Base-by-base conservation (phyloP, 2,888 invertebrate species). In the Dexiosoma caninum region DNA sequence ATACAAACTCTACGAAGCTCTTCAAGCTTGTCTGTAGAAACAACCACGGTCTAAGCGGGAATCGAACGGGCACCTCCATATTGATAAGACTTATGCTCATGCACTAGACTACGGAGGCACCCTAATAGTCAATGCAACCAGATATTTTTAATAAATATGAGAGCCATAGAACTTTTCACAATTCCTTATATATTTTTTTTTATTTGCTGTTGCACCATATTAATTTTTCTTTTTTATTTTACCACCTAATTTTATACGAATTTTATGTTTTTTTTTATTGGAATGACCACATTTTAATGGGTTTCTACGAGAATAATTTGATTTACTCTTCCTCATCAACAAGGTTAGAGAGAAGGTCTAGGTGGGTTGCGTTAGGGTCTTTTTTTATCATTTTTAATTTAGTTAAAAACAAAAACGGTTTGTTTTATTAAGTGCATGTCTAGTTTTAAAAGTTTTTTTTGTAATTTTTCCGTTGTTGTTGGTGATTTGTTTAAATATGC, bases 311-410 rank as follows among this genome's bases (percentile, higher is more conserved):
- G 6, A 6, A 14, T 8, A 35, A 23, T 23, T 27, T 27, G 55
- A 7, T 10, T 57, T 8, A 10, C 4, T 46, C 19, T 69, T 78
- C 32, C 62, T 69, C 55, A 35, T 49, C 49, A 69, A 78, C 62
- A 55, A 71, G 67, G 40, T 78, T 57, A 74, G 67, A 69, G 74
- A 69, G 49, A 74, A 74, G 40, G 4, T 69, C 14, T 12, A 74
- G 40, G 4, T 69, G 23, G 19, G 14, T 57, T 21, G 7, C 21
- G 6, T 37, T 44, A 19, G 19, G 27, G 23, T 23, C 0, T 27
- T 10, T 53, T 30, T n/a, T 19, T 16, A 42, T n/a, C 8, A 6
- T 21, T 14, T 51, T 12, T 27, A 44, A 12, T 60, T 19, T 32
- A 21, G 3, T 37, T 23, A 32, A 32, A 19, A 32, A 55, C 32